Evolutionary conservation across 2,797 vertebrate genomes (phyloP).

Genomic region (Tauraco hartlaubi): DNA sequence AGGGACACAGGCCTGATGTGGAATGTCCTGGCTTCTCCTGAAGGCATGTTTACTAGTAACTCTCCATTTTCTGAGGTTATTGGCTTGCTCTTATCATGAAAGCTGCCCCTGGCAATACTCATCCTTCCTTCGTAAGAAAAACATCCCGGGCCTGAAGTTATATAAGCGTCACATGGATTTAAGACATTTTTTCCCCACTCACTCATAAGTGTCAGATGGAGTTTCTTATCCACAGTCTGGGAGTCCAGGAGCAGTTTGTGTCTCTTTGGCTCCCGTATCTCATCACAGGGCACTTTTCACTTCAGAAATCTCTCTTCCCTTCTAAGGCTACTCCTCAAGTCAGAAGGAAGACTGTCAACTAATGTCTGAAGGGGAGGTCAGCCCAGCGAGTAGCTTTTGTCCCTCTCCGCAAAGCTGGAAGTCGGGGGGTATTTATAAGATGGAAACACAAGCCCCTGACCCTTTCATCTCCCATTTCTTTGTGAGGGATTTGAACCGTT

Average conservation of each 20-base stretch:
- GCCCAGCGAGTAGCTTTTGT: background rate
- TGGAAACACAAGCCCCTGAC: background rate
- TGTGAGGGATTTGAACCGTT: background rate
- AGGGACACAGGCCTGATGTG: background rate
- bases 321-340: conserved; percentile 46
- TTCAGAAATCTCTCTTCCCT: conserved; percentile 34
- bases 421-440: background rate
- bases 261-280: conserved; percentile 39
- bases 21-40: background rate
- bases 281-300: conserved; percentile 59
- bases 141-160: conserved; percentile 48
- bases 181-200: conserved; percentile 59
- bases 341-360: background rate
- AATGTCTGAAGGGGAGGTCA: background rate
- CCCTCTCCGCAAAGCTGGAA: background rate
- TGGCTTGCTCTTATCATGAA: conserved; percentile 55
- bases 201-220: conserved; percentile 48
- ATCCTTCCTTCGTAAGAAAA: conserved; percentile 43
- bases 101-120: conserved; percentile 28
- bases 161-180: conserved; percentile 55
- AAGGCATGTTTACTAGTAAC: background rate
- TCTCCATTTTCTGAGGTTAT: conserved; percentile 28
- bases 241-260: conserved; percentile 20
- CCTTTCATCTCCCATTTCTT: background rate
- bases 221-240: conserved; percentile 61